A percentile compares a stretch with the other conserved stretches of the same genome.
phyloP scores from a whole-genome alignment of 1,140 invertebrate genomes.

The Catajapyx aquilonaris region DNA sequence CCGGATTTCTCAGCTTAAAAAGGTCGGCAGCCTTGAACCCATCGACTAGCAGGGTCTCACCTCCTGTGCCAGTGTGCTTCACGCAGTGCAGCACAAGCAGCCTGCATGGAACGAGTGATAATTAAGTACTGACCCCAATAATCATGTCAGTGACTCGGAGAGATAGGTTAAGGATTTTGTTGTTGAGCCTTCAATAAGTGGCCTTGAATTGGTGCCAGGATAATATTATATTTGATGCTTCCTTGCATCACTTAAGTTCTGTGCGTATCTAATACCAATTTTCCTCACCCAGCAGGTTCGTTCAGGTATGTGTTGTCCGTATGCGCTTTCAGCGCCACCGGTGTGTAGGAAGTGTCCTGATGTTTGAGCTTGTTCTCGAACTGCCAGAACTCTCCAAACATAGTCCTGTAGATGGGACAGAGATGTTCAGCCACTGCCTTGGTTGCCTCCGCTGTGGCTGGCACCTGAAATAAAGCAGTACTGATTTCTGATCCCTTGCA shows the following conservation, averaged over 20 bases:
- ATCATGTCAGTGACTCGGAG: too few relatives aligned
- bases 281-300: conserved; percentile 43
- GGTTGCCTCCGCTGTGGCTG: conserved; percentile 25
- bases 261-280: too few relatives aligned
- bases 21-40: conserved; percentile 38
- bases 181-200: too few relatives aligned
- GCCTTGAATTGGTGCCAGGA: too few relatives aligned
- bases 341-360: conserved; percentile 46
- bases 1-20: conserved; percentile 25
- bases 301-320: conserved; percentile 52
- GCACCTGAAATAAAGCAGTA: too few relatives aligned
- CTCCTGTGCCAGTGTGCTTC: conserved; percentile 33
- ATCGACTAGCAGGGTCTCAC: conserved; percentile 43
- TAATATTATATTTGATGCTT: too few relatives aligned
- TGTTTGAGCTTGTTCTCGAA: conserved; percentile 29
- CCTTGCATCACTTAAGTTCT: conserved; percentile 4
- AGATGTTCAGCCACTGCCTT: conserved; percentile 26
- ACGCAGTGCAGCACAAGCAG: conserved; percentile 45
- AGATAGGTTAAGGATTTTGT: too few relatives aligned
- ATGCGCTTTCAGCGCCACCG: conserved; percentile 23
- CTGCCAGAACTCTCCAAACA: conserved; percentile 40
- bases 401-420: conserved; percentile 33
- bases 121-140: too few relatives aligned
- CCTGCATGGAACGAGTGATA: too few relatives aligned
- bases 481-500: too few relatives aligned